phyloP scores from a whole-genome alignment of 2,888 invertebrate species.

The Acanthoscelides obtectus region DNA sequence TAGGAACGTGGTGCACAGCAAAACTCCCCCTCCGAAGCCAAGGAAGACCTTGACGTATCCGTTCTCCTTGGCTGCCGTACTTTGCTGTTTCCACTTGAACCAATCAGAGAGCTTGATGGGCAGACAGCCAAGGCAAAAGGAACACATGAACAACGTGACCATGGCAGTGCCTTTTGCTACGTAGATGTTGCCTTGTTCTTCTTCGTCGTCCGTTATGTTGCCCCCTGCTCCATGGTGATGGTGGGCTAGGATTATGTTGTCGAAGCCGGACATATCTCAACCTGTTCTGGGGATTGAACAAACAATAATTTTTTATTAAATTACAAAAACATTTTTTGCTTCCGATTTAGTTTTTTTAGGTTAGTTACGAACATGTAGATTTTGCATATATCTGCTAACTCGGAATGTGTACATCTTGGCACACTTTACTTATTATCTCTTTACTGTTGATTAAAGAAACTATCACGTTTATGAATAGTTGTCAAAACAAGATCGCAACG shows the following conservation, averaged over 20 bases:
- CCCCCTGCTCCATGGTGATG: not conserved
- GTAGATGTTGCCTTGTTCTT: slow-evolving; percentile 19
- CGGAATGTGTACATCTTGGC: too few relatives aligned
- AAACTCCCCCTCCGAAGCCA: slow-evolving; percentile 77
- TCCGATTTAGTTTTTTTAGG: too few relatives aligned
- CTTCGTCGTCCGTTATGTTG: slow-evolving; percentile 2
- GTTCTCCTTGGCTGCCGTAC: slow-evolving; percentile 51
- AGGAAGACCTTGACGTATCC: slow-evolving; percentile 60
- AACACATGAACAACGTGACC: slow-evolving; percentile 69
- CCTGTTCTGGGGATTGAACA: not conserved
- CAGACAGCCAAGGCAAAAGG: slow-evolving; percentile 68
- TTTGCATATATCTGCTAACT: too few relatives aligned
- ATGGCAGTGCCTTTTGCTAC: slow-evolving; percentile 76
- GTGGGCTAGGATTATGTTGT: not conserved
- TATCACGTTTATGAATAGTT: too few relatives aligned
- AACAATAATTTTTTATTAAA: not conserved
- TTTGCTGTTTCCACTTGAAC: slow-evolving; percentile 50
- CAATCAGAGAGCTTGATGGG: slow-evolving; percentile 67
- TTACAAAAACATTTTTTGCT: not conserved
- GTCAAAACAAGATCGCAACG: too few relatives aligned
- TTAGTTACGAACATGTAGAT: too few relatives aligned
- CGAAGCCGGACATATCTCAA: not conserved
- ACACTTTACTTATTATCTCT: too few relatives aligned
- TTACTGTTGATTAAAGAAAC: too few relatives aligned
- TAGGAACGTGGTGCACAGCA: slow-evolving; percentile 75